Evolutionary conservation across 2,797 vertebrate genomes (phyloP).

Genomic region (Merluccius polli): DNA sequence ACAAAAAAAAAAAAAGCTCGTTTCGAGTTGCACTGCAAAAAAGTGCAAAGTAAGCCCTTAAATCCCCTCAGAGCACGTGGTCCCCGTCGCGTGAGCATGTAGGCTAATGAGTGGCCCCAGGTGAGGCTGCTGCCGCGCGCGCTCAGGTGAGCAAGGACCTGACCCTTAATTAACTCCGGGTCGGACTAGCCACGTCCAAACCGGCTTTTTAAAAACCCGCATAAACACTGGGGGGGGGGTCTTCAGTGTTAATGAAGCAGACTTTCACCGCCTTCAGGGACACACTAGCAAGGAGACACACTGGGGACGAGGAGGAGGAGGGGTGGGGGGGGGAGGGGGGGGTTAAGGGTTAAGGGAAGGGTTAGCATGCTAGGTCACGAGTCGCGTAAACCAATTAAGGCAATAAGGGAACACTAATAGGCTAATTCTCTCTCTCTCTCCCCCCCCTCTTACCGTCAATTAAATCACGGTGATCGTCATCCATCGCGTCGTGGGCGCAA

Average conservation of each 20-base stretch:
- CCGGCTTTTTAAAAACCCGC: constrained; percentile 39
- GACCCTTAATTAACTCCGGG: constrained; percentile 52
- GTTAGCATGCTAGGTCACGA: too few relatives aligned
- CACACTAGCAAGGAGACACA: too few relatives aligned
- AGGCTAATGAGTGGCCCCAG: constrained; percentile 59
- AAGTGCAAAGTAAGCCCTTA: too few relatives aligned
- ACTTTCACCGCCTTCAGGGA: constrained; percentile 9
- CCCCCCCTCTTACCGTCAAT: constrained; percentile 70
- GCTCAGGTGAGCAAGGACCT: constrained; percentile 53
- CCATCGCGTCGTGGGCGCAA: constrained; percentile 47
- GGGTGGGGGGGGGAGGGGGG: constrained; percentile 29
- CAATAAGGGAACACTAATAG: constrained; percentile 11
- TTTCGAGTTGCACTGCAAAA: too few relatives aligned
- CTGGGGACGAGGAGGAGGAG: too few relatives aligned
- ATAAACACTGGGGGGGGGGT: constrained; percentile 25
- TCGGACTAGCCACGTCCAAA: constrained; percentile 53
- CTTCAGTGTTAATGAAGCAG: constrained; percentile 53
- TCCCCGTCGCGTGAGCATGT: background rate
- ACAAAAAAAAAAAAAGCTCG: too few relatives aligned
- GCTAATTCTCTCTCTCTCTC: too few relatives aligned
- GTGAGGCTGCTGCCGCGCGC: constrained; percentile 41
- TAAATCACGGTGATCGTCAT: constrained; percentile 50
- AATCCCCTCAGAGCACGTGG: too few relatives aligned
- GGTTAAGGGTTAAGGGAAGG: constrained; percentile 52
- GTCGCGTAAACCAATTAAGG: too few relatives aligned